Percentiles rank a stretch among this genome's conserved stretches.
These are phyloP conservation scores for Percopsis omiscomaycus DNA, from an alignment of 2,797 vertebrate species.

Conservation along the genomic window DNA sequence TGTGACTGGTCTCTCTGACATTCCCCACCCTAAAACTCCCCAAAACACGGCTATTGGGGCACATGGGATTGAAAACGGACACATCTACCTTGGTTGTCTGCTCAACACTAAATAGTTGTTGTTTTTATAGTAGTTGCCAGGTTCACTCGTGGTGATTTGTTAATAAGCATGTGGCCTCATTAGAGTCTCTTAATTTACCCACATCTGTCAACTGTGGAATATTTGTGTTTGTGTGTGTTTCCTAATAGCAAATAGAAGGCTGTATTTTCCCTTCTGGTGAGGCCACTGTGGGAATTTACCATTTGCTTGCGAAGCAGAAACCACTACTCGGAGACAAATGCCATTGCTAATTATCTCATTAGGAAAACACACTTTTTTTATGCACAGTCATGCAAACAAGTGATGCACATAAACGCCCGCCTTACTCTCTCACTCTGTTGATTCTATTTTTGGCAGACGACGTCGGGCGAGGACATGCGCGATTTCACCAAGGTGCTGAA, in stretches of 20 bases:
- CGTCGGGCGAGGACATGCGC: constrained; percentile 96
- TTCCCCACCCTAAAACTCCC: neutral
- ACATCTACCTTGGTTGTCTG: neutral
- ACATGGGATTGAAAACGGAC: no score
- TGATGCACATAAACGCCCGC: neutral
- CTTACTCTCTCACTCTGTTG: neutral
- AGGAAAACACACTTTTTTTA: constrained; percentile 41
- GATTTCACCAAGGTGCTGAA: constrained; percentile 98
- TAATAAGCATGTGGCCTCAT: constrained; percentile 58
- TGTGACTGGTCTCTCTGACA: neutral
- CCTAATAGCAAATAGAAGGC: constrained; percentile 11
- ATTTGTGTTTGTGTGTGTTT: constrained; percentile 14
- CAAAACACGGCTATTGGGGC: neutral
- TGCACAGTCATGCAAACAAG: constrained; percentile 23
- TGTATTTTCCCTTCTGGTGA: constrained; percentile 44
- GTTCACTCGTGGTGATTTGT: constrained; percentile 54
- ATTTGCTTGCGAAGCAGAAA: constrained; percentile 59
- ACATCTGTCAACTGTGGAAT: constrained; percentile 40
- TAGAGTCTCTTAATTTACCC: constrained; percentile 45
- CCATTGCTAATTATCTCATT: constrained; percentile 60
- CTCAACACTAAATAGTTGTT: constrained; percentile 23
- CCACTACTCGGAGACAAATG: constrained; percentile 36
- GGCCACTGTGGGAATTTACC: constrained; percentile 53
- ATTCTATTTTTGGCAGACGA: constrained; percentile 78
- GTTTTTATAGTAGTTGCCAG: constrained; percentile 45